Evolutionary conservation across 2,113 vertebrate genomes (phyloP), one percentile per base, ranked within the genome.

Genomic region (Eulemur rufifrons): DNA sequence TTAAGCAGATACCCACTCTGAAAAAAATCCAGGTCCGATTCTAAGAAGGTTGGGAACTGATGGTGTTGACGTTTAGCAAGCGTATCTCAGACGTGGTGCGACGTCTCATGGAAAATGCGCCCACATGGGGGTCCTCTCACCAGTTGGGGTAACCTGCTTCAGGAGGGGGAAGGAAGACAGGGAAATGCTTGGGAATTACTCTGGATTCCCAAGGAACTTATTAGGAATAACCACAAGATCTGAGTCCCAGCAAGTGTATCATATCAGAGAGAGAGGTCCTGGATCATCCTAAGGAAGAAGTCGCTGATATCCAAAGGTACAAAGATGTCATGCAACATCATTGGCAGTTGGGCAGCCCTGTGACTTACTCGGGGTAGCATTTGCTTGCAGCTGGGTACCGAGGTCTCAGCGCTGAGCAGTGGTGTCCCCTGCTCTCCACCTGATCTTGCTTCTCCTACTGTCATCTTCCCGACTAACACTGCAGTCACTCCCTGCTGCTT

Each of bases 111-210:
- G 54, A 15, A 23, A 18, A 5, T 0, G 29, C 1, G 3, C 2
- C 0, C 0, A 0, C 0, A 1, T 6, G 3, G 73, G 14, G 39
- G 7, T 8, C 14, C 4, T 61, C 50, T 29, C 56, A 29, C 32
- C 63, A 12, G 0, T 10, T 4, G 3, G n/a, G 4, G 27, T 15
- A 4, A 5, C n/a, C 3, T 21, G 6, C 64, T n/a, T 27, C 21
- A 3, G 78, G 21, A n/a, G 3, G 77, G 76, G 77, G n/a, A 37
- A 21, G 78, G 34, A 39, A 52, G 78, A 6, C 12, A 61, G 52
- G 52, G 7, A 17, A 39, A 27, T 15, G 23, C n/a, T 29, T 4
- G 27, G 54, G 23, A 27, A n/a, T n/a, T 25, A 12, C 71, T 73
- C 76, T 20, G 32, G 17, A 47, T 32, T 15, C 73, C 42, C 6